Base-by-base conservation (phyloP, 2,797 vertebrate species). In the Premnoplex brunnescens region DNA sequence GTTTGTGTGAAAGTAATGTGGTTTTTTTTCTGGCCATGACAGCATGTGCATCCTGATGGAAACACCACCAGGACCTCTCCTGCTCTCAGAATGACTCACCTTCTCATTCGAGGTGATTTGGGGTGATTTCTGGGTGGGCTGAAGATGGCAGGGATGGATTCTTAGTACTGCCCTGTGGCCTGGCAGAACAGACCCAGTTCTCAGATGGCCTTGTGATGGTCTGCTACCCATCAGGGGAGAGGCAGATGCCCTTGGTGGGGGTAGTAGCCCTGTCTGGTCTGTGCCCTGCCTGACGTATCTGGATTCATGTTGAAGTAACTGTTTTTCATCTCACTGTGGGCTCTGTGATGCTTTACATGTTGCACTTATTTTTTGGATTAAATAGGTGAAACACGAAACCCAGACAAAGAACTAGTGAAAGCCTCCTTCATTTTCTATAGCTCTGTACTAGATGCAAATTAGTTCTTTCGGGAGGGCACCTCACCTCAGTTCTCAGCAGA, bases 371-470 rank as follows among this genome's bases (percentile, higher is more conserved):
- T 66, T 93, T 66, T 83, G 12, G 14, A 76, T 78, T 81, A 60
- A 88, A 54, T 21, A 85, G 5, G 58, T 52, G 69, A 68, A 59
- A 73, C 8, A 14, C 3, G 41, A 91, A 91, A 91, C 59, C 30
- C 73, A 85, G 82, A 79, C 12, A 90, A 54, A 56, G 74, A 85
- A 68, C 52, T 60, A 66, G 39, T 48, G 67, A 93, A 92, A 91
- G 13, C 64, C 26, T 72, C n/a, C 43, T 77, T 79, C 64, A 26
- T 83, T 94, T 79, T 89, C 88, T 85, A 5, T 68, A 77, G 56
- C 60, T 58, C 49, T 93, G 46, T 91, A 64, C 39, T 62, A 12
- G 46, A 90, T 92, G 77, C 68, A 93, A 91, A 91, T 90, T 12
- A 75, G 20, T 54, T 82, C 28, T 92, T 92, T 72, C 1, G 1